Conservation (phyloP, 2,797 vertebrate species). For the Perdix hodgsoniae region DNA sequence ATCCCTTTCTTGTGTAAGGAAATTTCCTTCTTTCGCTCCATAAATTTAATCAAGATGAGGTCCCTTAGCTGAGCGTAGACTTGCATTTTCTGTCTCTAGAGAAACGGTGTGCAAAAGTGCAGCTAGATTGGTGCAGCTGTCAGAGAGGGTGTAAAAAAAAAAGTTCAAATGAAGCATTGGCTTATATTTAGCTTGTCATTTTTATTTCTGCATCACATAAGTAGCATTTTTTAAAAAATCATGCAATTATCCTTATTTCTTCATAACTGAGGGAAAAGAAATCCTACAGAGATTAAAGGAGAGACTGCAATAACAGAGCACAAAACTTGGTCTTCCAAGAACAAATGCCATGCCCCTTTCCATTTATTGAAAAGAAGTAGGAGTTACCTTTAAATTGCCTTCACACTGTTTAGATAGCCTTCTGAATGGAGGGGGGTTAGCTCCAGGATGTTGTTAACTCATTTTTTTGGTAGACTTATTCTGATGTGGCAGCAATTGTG, state of each 20-base stretch:
- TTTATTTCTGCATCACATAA: background rate
- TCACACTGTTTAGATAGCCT: background rate
- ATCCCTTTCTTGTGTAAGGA: background rate
- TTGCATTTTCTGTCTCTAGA: slow-evolving; percentile 17
- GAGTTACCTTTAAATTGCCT: background rate
- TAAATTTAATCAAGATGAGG: slow-evolving; percentile 14
- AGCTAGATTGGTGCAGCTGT: slow-evolving; percentile 9
- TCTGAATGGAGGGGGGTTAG: fast-evolving
- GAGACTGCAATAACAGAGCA: background rate
- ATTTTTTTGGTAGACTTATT: background rate
- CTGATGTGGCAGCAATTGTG: background rate
- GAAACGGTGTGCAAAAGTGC: background rate
- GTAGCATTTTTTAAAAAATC: background rate
- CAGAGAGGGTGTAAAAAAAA: background rate
- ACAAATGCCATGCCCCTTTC: background rate
- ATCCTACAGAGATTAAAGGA: background rate
- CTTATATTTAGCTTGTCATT: background rate
- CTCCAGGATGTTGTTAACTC: background rate
- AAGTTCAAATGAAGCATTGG: background rate
- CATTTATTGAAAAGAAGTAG: background rate
- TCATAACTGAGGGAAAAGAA: background rate
- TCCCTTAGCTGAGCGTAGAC: slow-evolving; percentile 18
- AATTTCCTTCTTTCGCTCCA: background rate
- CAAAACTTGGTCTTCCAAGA: background rate
- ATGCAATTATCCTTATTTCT: background rate